phyloP scores from a whole-genome alignment of 2,113 vertebrate species.

The Merops nubicus region DNA sequence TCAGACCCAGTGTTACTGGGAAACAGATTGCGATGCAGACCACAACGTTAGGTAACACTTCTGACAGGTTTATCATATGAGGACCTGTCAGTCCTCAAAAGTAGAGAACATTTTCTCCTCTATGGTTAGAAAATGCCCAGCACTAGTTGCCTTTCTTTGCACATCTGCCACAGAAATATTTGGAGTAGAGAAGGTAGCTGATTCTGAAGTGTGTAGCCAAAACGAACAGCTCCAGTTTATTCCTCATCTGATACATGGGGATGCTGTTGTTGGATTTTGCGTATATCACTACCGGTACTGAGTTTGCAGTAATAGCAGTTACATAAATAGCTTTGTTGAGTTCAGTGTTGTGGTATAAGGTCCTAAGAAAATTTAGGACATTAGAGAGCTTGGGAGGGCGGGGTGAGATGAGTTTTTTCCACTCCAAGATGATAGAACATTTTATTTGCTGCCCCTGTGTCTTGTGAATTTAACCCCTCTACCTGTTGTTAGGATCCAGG shows the following conservation, averaged over 20 bases:
- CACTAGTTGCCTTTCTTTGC: neutral
- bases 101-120: constrained; percentile 5
- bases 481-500: neutral
- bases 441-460: neutral
- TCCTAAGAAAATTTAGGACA: neutral
- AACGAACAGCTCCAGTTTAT: neutral
- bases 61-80: constrained; percentile 68
- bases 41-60: constrained; percentile 65
- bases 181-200: neutral
- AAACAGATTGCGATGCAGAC: constrained; percentile 77
- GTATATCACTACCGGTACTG: neutral
- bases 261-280: neutral
- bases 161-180: neutral
- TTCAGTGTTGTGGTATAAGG: neutral
- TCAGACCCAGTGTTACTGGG: constrained; percentile 78
- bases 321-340: neutral
- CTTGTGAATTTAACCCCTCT: neutral
- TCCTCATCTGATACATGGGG: neutral
- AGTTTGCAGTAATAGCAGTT: neutral
- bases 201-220: neutral
- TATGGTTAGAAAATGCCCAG: neutral
- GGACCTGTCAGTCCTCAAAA: constrained; percentile 43
- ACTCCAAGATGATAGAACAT: neutral
- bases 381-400: neutral
- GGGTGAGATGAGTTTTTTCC: neutral